These are phyloP conservation scores for Sandelia bainsii DNA, from an alignment of 2,797 vertebrate species.

Conservation along the genomic window DNA sequence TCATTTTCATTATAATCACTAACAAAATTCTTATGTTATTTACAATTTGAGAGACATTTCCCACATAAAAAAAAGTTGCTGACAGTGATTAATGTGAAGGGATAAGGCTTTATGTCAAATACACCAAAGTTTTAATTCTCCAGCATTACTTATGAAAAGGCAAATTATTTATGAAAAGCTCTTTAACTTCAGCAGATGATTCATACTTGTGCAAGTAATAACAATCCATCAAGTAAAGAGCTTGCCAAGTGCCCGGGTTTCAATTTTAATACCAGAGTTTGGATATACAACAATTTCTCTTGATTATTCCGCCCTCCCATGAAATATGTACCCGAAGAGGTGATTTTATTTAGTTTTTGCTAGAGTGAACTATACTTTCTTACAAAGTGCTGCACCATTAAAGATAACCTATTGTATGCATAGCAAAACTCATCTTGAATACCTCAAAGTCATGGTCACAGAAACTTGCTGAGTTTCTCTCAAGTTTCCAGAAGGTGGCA, in stretches of 20 bases:
- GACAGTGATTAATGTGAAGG: slow-evolving; percentile 56
- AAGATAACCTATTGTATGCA: slow-evolving; percentile 28
- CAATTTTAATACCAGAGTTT: slow-evolving; percentile 72
- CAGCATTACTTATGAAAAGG: slow-evolving; percentile 72
- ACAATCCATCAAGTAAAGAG: slow-evolving; percentile 78
- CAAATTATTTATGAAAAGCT: slow-evolving; percentile 81
- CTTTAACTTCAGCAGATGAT: slow-evolving; percentile 77
- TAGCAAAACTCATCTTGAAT: slow-evolving; percentile 26
- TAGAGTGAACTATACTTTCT: slow-evolving; percentile 28
- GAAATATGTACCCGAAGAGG: slow-evolving; percentile 57
- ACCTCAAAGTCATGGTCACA: slow-evolving; percentile 22
- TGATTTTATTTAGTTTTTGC: slow-evolving; percentile 55
- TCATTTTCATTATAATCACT: too few relatives aligned
- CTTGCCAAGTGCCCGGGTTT: slow-evolving; percentile 71
- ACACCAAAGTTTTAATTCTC: slow-evolving; percentile 65
- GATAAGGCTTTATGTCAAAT: slow-evolving; percentile 52
- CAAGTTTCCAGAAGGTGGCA: slow-evolving; percentile 18
- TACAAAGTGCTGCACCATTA: slow-evolving; percentile 16
- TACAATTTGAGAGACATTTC: slow-evolving; percentile 33
- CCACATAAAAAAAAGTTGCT: slow-evolving; percentile 23
- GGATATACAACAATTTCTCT: slow-evolving; percentile 66
- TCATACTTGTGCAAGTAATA: slow-evolving; percentile 71
- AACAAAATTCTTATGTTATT: slow-evolving; percentile 25
- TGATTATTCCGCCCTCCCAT: slow-evolving; percentile 63
- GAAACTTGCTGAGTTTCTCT: slow-evolving; percentile 13